Percentiles rank a stretch among this genome's conserved stretches.
Conservation (phyloP, 2,888 invertebrate genomes). For the Allygus modestus region DNA sequence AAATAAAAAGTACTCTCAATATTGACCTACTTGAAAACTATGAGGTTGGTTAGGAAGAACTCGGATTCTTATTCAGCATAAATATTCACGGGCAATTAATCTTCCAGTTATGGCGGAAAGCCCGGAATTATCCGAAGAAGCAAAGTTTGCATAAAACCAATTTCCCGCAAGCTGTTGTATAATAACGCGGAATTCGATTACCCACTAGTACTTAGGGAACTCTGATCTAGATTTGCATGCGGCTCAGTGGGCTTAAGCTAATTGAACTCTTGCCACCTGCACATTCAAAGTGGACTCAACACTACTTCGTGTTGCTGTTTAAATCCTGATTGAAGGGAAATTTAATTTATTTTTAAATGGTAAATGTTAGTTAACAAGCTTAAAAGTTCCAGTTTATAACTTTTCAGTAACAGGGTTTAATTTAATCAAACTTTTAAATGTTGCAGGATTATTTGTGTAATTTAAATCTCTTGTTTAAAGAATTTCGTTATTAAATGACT, state of each 20-base stretch:
- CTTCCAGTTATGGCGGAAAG: constrained; percentile 41
- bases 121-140: constrained; percentile 30
- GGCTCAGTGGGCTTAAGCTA: constrained; percentile 1
- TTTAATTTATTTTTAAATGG: too few species aligned
- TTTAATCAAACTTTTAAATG: too few species aligned
- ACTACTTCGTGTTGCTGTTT: too few species aligned
- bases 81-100: constrained; percentile 50
- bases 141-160: constrained; percentile 52
- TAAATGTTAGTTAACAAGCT: too few species aligned
- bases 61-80: constrained; percentile 24
- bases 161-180: constrained; percentile 50
- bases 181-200: constrained; percentile 45
- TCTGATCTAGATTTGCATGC: constrained; percentile 30
- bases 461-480: too few species aligned
- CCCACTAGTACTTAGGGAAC: neutral
- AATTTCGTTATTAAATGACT: too few species aligned
- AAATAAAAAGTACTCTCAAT: neutral
- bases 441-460: too few species aligned
- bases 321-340: too few species aligned
- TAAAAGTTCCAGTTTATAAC: too few species aligned
- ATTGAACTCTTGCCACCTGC: constrained; percentile 30
- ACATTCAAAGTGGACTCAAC: neutral
- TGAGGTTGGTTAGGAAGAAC: neutral
- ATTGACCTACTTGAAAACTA: neutral
- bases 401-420: too few species aligned